Base-by-base conservation (phyloP, 2,888 invertebrate genomes). In the Lepetodrilus schrolli region DNA sequence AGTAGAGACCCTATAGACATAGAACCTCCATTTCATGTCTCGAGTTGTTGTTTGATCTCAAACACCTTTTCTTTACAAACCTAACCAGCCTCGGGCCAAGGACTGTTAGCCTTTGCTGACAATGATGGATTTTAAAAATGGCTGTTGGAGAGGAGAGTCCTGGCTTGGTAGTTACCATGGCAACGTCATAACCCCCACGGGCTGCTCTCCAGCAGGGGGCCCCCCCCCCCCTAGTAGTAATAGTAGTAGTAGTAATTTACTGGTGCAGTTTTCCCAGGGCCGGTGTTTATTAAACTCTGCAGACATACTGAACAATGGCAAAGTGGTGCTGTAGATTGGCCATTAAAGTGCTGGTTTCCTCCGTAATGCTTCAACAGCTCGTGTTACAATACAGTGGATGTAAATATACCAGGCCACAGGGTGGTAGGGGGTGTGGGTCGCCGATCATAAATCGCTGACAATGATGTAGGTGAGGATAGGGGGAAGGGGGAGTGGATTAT, bases 111-210 rank as follows among this genome's bases (percentile, higher is more conserved):
- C 30, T 58, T 10, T 26, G 7, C 30, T 23, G 58, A 58, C 58
- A 58, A 58, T 58, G 58, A 58, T 58, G 58, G 58, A 65, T 58
- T 72, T 51, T 72, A 26, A 65, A 48, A 48, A 49, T 51, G 66
- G 37, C 74, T 66, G 71, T 66, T 72, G 70, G 68, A 65, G n/a
- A n/a, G 23, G 13, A 51, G 43, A 66, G 13, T 50, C 37, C 51
- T 48, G 50, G 71, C 68, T 66, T 72, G 72, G 58, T 48, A 34
- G 75, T 75, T 75, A 38, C 75, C 43, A 73, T 75, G 66, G 75
- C 38, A 58, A 51, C 75, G n/a, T 13, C 13, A 50, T 30, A 58
- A 34, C 30, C 58, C n/a, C n/a, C n/a, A n/a, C n/a, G n/a, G n/a
- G n/a, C n/a, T n/a, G n/a, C n/a, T n/a, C n/a, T n/a, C n/a, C n/a